Evolutionary conservation across 35 echinoderm and acorn worm species (phyloP).

Genomic region (Ophioderma brevispina): DNA sequence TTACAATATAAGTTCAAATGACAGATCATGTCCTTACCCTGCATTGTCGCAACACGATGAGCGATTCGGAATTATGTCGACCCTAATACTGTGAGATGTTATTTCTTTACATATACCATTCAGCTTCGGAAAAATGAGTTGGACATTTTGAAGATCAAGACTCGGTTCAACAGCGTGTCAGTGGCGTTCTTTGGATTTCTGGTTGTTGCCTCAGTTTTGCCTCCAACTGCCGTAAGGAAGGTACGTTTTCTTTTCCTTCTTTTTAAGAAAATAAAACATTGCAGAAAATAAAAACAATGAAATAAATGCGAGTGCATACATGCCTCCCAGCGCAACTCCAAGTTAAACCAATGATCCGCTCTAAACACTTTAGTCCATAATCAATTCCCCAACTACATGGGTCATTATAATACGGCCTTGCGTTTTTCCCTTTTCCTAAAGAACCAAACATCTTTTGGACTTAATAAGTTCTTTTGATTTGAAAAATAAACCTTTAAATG

Average conservation of each 20-base stretch:
- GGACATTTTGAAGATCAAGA: not conserved
- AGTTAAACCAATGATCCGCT: too few relatives aligned
- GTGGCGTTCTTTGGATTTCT: not conserved
- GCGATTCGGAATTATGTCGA: not conserved
- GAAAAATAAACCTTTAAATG: too few relatives aligned
- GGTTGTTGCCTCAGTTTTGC: not conserved
- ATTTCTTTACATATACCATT: not conserved
- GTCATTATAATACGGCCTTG: too few relatives aligned
- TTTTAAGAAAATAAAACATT: too few relatives aligned
- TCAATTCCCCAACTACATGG: too few relatives aligned
- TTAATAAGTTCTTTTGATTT: too few relatives aligned
- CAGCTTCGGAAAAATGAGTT: not conserved
- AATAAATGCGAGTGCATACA: too few relatives aligned
- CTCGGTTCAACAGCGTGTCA: not conserved
- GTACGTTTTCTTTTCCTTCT: not conserved
- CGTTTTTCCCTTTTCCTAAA: too few relatives aligned
- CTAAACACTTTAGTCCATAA: too few relatives aligned
- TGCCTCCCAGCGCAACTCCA: too few relatives aligned
- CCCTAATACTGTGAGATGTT: not conserved
- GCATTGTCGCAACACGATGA: not conserved
- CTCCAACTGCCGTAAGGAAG: not conserved
- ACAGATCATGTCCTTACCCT: not conserved
- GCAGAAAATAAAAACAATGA: too few relatives aligned
- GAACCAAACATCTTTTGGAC: too few relatives aligned
- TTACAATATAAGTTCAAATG: not conserved